Conservation (phyloP, 2,797 vertebrate genomes). For the Macrochelys suwanniensis region DNA sequence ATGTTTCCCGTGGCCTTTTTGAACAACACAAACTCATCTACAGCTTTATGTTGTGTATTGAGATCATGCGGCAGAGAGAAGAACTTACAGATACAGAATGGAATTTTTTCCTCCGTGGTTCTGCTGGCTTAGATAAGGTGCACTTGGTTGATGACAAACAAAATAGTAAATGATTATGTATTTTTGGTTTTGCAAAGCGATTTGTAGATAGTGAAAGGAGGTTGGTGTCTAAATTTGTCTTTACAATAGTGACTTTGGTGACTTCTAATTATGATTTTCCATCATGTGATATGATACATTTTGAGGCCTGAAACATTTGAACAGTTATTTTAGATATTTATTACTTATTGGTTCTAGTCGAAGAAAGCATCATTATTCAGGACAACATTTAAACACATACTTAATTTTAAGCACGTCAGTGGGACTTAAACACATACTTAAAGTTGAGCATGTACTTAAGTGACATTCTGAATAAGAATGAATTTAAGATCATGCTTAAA, state of each 20-base stretch:
- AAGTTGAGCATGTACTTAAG: background rate
- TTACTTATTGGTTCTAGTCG: background rate
- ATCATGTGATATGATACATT: background rate
- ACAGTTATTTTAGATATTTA: background rate
- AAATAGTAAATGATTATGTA: background rate
- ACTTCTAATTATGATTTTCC: background rate
- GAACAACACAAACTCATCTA: conserved; percentile 88
- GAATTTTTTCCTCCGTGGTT: conserved; percentile 85
- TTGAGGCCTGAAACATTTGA: background rate
- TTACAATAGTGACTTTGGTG: background rate
- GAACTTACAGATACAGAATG: conserved; percentile 83
- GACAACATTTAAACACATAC: background rate
- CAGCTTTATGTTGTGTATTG: conserved; percentile 88
- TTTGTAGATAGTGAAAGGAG: background rate
- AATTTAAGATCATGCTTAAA: background rate
- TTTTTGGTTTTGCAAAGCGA: background rate
- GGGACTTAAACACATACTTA: background rate
- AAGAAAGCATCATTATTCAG: background rate
- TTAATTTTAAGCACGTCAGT: background rate
- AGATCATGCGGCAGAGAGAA: conserved; percentile 83
- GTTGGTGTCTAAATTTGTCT: background rate
- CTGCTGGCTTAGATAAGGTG: conserved; percentile 83
- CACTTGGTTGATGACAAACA: background rate
- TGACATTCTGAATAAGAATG: background rate
- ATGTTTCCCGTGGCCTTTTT: conserved; percentile 86